Evolutionary conservation across 2,797 vertebrate genomes (phyloP).

Genomic region (Sebastes matsubarae): DNA sequence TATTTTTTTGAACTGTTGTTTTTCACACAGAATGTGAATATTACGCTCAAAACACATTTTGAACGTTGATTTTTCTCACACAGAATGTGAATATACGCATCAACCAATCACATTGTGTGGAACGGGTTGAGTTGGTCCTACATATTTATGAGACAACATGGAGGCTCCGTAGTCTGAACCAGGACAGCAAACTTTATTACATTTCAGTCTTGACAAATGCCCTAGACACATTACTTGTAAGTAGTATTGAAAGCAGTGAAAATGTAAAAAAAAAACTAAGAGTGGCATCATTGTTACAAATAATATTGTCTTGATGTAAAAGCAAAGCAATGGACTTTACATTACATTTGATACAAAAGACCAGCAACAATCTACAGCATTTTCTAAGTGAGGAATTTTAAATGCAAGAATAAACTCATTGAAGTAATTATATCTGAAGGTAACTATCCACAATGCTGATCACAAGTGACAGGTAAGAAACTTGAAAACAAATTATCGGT

Average conservation of each 20-base stretch:
- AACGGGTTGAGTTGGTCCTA: too few species aligned
- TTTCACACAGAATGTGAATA: background rate
- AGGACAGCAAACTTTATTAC: background rate
- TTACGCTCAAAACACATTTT: too few species aligned
- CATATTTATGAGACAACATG: too few species aligned
- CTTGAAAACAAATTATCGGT: slow-evolving; percentile 39
- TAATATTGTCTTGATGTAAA: background rate
- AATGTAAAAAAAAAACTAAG: background rate
- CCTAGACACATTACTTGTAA: too few species aligned
- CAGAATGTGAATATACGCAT: too few species aligned
- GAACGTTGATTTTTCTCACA: too few species aligned
- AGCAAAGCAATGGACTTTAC: background rate
- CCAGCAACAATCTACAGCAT: background rate
- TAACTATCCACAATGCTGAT: slow-evolving; percentile 12
- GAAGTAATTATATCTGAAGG: background rate
- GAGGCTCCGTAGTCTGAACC: background rate
- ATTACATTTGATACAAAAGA: background rate
- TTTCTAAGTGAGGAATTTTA: background rate
- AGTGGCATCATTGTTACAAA: background rate
- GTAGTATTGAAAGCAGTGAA: background rate
- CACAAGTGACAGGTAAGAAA: slow-evolving; percentile 15
- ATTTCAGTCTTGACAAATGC: background rate
- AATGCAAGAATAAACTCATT: background rate
- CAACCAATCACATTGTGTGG: too few species aligned
- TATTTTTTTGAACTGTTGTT: background rate